phyloP scores from a whole-genome alignment of 1,140 invertebrate species.

The Megalopta genalis region DNA sequence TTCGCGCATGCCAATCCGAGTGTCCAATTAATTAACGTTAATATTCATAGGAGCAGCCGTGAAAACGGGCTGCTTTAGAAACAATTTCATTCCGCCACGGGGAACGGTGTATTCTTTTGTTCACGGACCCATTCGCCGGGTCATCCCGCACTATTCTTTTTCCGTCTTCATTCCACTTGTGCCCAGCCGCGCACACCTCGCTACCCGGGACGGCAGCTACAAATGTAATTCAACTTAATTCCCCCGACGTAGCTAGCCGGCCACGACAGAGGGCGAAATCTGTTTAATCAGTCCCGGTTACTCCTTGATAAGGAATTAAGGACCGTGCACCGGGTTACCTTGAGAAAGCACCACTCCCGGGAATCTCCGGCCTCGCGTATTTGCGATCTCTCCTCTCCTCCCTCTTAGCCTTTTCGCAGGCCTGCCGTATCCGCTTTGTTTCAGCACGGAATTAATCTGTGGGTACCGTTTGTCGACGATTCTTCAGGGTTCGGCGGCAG shows the following conservation, averaged over 20 bases:
- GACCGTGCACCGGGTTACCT: conserved; percentile 13
- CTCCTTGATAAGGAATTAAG: conserved; percentile 63
- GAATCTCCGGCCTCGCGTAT: conserved; percentile 14
- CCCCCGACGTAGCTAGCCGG: conserved; percentile 27
- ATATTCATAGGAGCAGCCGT: conserved; percentile 32
- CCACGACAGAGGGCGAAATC: conserved; percentile 46
- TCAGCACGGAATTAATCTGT: background rate
- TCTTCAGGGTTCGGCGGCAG: too few species aligned
- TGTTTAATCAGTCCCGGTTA: conserved; percentile 62
- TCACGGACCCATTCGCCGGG: background rate
- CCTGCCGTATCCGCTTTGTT: background rate
- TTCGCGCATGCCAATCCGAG: background rate
- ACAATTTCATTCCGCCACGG: conserved; percentile 61
- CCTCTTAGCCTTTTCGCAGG: background rate
- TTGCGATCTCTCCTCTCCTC: conserved; percentile 9
- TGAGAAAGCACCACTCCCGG: conserved; percentile 17
- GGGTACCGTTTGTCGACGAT: background rate
- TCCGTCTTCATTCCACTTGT: background rate
- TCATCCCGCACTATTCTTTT: background rate
- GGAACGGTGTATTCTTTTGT: conserved; percentile 26
- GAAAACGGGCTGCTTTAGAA: conserved; percentile 49
- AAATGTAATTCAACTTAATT: conserved; percentile 61
- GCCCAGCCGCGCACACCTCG: too few species aligned
- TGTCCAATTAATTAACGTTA: conserved; percentile 59
- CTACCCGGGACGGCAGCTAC: too few species aligned